A percentile compares a stretch with the other conserved stretches of the same genome.
Evolutionary conservation across 2,797 vertebrate species (phyloP).

Genomic region (Artibeus jamaicensis): DNA sequence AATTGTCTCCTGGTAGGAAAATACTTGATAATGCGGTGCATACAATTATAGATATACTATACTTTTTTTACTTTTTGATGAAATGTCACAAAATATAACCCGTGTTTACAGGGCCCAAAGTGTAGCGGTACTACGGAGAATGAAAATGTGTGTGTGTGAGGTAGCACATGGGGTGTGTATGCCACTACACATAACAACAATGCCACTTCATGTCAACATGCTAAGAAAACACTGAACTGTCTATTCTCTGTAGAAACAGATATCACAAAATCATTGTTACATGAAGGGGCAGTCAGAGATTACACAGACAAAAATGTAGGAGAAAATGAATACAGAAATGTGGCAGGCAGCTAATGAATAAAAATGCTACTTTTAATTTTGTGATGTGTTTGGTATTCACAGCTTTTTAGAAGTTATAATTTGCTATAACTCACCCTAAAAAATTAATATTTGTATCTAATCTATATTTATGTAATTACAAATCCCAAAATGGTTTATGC

Average conservation of each 20-base stretch:
- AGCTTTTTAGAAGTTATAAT: not conserved
- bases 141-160: not conserved
- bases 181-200: not conserved
- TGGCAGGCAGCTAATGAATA: not conserved
- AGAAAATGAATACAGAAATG: not conserved
- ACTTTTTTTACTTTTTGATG: not conserved
- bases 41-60: not conserved
- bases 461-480: not conserved
- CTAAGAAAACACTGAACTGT: not conserved
- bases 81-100: not conserved
- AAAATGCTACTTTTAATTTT: not conserved
- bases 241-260: not conserved
- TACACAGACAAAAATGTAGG: not conserved
- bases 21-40: not conserved
- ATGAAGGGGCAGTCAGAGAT: not conserved
- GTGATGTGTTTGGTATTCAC: not conserved
- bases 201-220: not conserved
- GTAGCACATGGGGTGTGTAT: not conserved
- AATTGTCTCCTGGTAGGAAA: not conserved
- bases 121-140: not conserved
- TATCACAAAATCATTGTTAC: not conserved
- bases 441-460: not conserved
- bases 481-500: not conserved
- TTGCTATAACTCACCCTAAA: not conserved
- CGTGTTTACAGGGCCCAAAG: not conserved